Conservation (phyloP, 2,113 vertebrate species). For the Dicentrarchus labrax region DNA sequence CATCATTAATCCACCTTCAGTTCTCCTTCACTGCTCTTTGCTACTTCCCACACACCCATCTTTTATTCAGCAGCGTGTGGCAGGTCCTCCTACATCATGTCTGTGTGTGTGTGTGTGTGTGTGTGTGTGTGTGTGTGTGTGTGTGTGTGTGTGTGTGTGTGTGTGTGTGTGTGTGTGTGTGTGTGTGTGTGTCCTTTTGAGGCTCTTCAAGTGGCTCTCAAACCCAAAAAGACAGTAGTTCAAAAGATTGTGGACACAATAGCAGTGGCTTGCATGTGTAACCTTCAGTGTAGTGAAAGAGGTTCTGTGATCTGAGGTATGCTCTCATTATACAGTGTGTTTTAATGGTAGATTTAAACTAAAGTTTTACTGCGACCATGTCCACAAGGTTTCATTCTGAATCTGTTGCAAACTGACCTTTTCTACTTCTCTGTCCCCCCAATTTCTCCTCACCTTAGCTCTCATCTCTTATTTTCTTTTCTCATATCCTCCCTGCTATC, state of each 20-base stretch:
- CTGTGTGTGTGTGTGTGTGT: conserved; percentile 16
- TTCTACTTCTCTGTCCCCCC: not conserved
- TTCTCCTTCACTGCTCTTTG: conserved; percentile 45
- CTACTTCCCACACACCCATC: conserved; percentile 60
- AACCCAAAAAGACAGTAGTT: conserved; percentile 72
- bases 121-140: conserved; percentile 29
- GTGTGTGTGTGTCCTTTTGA: conserved; percentile 70
- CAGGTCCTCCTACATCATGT: conserved; percentile 43
- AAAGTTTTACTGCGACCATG: not conserved
- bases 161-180: conserved; percentile 23
- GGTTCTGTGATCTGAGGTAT: conserved; percentile 36
- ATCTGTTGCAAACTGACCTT: not conserved
- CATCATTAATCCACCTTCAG: conserved; percentile 49
- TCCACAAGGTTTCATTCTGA: not conserved
- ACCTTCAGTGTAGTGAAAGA: conserved; percentile 12
- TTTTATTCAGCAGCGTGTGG: conserved; percentile 49
- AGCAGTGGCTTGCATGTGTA: conserved; percentile 4
- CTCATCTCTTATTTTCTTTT: not conserved
- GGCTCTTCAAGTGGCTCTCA: conserved; percentile 74
- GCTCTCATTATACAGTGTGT: not conserved
- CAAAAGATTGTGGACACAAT: conserved; percentile 79
- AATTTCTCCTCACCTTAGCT: not conserved
- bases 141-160: conserved; percentile 14
- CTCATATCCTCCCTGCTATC: not conserved
- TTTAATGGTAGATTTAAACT: not conserved